These are phyloP conservation scores for Lymantria dispar DNA, from an alignment of 2,888 invertebrate species.

Conservation along the genomic window DNA sequence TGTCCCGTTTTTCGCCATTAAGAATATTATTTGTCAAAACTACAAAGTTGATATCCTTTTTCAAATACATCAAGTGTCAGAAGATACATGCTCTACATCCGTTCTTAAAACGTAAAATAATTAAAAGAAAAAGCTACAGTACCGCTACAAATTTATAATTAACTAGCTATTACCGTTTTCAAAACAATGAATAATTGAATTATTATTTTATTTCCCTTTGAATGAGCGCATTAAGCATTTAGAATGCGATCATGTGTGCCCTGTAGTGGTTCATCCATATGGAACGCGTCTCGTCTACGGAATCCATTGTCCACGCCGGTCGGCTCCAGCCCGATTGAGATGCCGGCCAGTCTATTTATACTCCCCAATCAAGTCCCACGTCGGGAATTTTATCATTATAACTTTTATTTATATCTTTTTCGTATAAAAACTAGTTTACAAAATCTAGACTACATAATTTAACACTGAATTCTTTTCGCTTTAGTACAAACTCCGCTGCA, in stretches of 20 bases:
- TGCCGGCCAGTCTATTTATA: conserved; percentile 70
- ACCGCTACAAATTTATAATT: not conserved
- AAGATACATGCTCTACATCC: not conserved
- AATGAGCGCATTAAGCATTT: conserved; percentile 38
- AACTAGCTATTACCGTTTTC: conserved; percentile 12
- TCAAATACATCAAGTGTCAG: not conserved
- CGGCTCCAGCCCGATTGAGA: conserved; percentile 39
- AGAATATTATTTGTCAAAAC: not conserved
- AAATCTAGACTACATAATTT: too few species aligned
- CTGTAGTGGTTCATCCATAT: conserved; percentile 76
- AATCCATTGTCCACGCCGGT: conserved; percentile 73
- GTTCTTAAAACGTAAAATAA: not conserved
- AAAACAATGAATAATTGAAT: conserved; percentile 28
- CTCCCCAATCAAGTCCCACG: conserved; percentile 28
- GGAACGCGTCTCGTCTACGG: conserved; percentile 74
- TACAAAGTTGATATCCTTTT: not conserved
- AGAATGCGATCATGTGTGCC: conserved; percentile 54
- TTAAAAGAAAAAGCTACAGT: not conserved
- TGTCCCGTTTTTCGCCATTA: too few species aligned
- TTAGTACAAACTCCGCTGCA: too few species aligned
- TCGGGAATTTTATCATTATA: too few species aligned
- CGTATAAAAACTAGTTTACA: too few species aligned
- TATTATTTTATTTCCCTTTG: conserved; percentile 28
- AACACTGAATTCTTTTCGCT: too few species aligned
- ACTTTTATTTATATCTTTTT: too few species aligned